Evolutionary conservation across 2,888 invertebrate species (phyloP), one percentile per base, ranked within the genome.

Genomic region (Diaphora mendica): DNA sequence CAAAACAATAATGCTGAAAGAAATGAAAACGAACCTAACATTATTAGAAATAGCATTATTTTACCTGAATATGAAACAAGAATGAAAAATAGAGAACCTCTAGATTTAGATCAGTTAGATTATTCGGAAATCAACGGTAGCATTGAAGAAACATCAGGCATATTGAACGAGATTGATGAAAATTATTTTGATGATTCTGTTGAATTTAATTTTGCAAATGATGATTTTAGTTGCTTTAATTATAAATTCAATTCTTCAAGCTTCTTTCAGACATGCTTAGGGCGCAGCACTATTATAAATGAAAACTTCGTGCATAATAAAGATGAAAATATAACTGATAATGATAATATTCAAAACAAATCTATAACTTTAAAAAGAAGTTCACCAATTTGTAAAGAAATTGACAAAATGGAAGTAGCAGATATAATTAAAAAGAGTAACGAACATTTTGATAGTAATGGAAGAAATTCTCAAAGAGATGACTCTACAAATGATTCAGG

Each of bases 401-500:
- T 17, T 1, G 17, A 30, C 2, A 30, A 62, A 30, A 30, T 30
- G 7, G 17, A 30, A 62, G 30, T 30, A 17, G 30, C 26, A 62
- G 2, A 62, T 30, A 13, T 26, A 59, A 15, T 15, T 13, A 62
- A 30, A 30, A 17, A 30, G 5, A 30, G 3, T 5, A 30, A 62
- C 15, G 65, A 66, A 9, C 66, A 72, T 70, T 65, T 72, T 55
- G 70, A 72, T 42, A 44, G 15, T 15, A 74, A 70, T 64, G 33
- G 59, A 30, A 64, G 13, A 39, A 59, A 74, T 67, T 8, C 7
- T 59, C 33, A 8, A 35, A 69, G 48, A n/a, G 75, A 79, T 26
- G 74, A 78, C 7, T 72, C 39, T 23, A 76, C 75, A 0, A 76
- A 77, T 42, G 91, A 92, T 67, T 89, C 89, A 4, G 91, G 88